These are phyloP conservation scores for Piscicola geometra DNA, from an alignment of 2,888 invertebrate genomes.

Conservation along the genomic window DNA sequence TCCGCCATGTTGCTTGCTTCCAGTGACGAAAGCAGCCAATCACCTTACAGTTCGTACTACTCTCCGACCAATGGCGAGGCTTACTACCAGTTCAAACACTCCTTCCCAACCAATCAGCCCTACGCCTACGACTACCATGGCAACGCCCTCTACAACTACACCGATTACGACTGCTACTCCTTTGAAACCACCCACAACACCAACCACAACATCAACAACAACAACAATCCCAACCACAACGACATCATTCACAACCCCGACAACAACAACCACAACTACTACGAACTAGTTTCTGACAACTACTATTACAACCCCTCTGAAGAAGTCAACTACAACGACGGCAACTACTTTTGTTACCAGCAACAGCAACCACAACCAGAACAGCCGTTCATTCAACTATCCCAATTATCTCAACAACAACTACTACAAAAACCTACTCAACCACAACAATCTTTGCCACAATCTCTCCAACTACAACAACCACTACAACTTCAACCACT, in stretches of 20 bases:
- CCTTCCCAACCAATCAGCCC: neutral
- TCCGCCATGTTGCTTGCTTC: slow-evolving; percentile 12
- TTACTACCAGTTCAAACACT: neutral
- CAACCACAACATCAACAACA: neutral
- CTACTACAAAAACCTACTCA: neutral
- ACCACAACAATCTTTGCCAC: neutral
- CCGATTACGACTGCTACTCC: slow-evolving; percentile 3
- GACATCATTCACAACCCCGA: neutral
- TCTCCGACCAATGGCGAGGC: slow-evolving; percentile 9
- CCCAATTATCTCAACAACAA: neutral
- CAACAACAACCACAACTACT: neutral
- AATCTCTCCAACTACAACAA: neutral
- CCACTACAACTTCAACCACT: neutral
- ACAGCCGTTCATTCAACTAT: neutral
- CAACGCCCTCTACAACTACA: slow-evolving; percentile 1
- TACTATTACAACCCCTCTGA: slow-evolving; percentile 9
- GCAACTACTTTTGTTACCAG: too few species aligned
- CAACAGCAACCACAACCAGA: too few species aligned
- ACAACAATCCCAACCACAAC: neutral
- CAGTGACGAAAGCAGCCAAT: slow-evolving; percentile 11
- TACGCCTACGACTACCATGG: neutral
- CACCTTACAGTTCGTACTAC: neutral
- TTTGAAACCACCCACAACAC: neutral
- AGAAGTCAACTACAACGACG: neutral
- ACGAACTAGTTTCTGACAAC: neutral